These are phyloP conservation scores for Aphelocoma californica DNA, from an alignment of 2,797 vertebrate species.

Conservation along the genomic window DNA sequence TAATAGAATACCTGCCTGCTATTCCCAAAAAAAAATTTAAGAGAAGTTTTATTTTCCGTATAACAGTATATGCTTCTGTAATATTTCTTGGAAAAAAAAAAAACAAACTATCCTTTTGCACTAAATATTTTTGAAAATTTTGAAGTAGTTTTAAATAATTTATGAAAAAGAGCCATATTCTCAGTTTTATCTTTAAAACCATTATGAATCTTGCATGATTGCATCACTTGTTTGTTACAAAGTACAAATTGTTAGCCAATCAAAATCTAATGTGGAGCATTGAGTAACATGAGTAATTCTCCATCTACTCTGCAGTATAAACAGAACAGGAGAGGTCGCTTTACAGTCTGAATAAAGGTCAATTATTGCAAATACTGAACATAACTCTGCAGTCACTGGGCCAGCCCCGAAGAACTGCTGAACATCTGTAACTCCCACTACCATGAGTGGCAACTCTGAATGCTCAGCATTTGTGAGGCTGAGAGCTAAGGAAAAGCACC, in stretches of 20 bases:
- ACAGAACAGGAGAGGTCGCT: background rate
- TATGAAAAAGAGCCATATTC: constrained; percentile 52
- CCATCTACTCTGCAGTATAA: background rate
- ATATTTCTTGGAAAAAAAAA: constrained; percentile 34
- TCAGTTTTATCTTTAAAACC: background rate
- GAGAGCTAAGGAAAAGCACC: constrained; percentile 3
- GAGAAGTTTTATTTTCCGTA: constrained; percentile 67
- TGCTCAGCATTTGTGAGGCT: constrained; percentile 16
- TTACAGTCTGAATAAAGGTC: background rate
- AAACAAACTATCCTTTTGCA: constrained; percentile 38
- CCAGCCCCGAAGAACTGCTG: background rate
- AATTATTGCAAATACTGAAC: background rate
- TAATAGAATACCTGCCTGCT: constrained; percentile 21
- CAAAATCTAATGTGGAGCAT: background rate
- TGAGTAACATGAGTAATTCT: background rate
- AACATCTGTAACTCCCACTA: background rate
- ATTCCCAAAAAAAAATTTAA: constrained; percentile 27
- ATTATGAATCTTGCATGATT: background rate
- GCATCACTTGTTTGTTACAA: constrained; percentile 12
- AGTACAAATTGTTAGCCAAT: background rate
- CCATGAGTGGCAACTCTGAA: background rate
- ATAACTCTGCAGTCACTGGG: background rate
- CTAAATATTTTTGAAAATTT: constrained; percentile 69
- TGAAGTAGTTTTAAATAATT: constrained; percentile 62
- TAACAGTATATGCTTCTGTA: constrained; percentile 50